These are phyloP conservation scores for Papilio helenus DNA, from an alignment of 1,140 invertebrate species.

Conservation along the genomic window DNA sequence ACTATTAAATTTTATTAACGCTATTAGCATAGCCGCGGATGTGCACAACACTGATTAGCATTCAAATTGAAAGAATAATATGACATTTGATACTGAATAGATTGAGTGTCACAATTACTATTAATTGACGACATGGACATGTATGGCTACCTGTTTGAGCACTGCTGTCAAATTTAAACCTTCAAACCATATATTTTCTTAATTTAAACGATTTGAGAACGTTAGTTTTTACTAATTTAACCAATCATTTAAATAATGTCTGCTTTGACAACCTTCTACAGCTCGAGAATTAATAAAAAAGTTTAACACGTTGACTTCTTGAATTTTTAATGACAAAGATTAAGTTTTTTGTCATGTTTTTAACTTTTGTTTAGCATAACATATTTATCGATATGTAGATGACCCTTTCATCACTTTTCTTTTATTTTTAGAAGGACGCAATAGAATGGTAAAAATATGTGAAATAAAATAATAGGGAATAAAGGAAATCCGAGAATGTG, in stretches of 20 bases:
- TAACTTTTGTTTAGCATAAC: not conserved
- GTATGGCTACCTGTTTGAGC: not conserved
- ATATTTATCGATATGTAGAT: not conserved
- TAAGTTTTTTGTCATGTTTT: not conserved
- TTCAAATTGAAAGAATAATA: slow-evolving; percentile 18
- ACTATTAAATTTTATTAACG: slow-evolving; percentile 10
- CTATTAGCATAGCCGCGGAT: not conserved
- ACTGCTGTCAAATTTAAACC: not conserved
- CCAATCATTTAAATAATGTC: not conserved
- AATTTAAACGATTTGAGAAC: not conserved
- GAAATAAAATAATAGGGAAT: not conserved
- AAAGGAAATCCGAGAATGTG: not conserved
- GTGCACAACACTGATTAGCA: slow-evolving; percentile 20
- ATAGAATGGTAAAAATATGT: not conserved
- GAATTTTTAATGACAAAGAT: not conserved
- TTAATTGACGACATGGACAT: slow-evolving; percentile 7
- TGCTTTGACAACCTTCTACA: not conserved
- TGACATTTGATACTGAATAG: slow-evolving; percentile 7
- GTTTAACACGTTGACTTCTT: not conserved
- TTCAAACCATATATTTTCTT: not conserved
- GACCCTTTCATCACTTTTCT: not conserved
- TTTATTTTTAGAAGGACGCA: not conserved
- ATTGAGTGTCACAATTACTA: slow-evolving; percentile 6
- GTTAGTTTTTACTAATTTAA: not conserved
- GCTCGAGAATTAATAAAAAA: not conserved